Evolutionary conservation across 2,113 vertebrate species (phyloP).

Genomic region (Cynocephalus volans): DNA sequence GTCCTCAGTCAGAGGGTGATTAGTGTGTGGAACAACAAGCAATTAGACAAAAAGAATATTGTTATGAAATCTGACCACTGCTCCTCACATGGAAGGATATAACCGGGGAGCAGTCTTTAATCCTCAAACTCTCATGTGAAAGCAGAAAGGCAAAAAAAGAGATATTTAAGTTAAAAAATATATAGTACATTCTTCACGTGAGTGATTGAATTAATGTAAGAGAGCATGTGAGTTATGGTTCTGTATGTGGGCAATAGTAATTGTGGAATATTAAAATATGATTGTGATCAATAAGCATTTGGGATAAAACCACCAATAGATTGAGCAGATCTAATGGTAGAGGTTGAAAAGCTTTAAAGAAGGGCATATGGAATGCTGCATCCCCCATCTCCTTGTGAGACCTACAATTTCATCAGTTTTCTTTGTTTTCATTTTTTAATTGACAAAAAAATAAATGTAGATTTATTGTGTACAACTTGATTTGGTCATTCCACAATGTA

Average conservation of each 20-base stretch:
- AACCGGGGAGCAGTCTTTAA: slow-evolving; percentile 38
- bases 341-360: neutral
- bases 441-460: neutral
- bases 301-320: neutral
- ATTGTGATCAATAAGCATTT: neutral
- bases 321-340: no score
- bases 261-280: neutral
- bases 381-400: neutral
- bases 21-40: slow-evolving; percentile 70
- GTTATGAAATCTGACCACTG: slow-evolving; percentile 60
- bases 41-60: slow-evolving; percentile 59
- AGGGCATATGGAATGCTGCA: fast-evolving
- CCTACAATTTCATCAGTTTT: neutral
- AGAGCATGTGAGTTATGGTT: neutral
- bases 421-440: neutral
- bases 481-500: neutral
- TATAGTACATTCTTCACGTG: neutral
- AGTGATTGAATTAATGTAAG: neutral
- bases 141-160: slow-evolving; percentile 44
- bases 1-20: slow-evolving; percentile 71
- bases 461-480: neutral
- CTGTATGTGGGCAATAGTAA: neutral
- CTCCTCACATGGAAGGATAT: slow-evolving; percentile 13
- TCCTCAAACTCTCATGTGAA: neutral
- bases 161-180: slow-evolving; percentile 35